Evolutionary conservation across 2,888 invertebrate genomes (phyloP).

Genomic region (Dioctria rufipes): DNA sequence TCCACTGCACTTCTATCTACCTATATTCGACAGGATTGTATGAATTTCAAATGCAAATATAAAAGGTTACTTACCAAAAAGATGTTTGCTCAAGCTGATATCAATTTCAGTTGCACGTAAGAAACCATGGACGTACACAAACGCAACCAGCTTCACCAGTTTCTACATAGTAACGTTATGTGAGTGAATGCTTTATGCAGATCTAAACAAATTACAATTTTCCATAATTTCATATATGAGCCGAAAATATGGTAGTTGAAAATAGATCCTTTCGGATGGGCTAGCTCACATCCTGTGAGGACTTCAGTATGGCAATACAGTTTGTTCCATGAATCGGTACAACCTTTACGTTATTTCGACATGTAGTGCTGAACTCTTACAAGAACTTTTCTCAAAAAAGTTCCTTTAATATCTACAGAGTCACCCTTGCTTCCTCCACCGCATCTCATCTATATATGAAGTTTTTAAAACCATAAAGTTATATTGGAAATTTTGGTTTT

Average conservation of each 20-base stretch:
- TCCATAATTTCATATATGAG: conserved; percentile 42
- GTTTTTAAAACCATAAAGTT: conserved; percentile 11
- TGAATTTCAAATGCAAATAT: conserved; percentile 3
- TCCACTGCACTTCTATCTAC: not conserved
- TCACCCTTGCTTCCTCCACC: not conserved
- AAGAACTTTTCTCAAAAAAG: not conserved
- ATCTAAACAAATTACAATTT: conserved; percentile 40
- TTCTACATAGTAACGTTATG: not conserved
- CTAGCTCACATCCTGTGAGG: not conserved
- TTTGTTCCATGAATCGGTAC: conserved; percentile 12
- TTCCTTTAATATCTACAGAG: not conserved
- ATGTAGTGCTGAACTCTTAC: not conserved
- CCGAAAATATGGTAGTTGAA: conserved; percentile 10
- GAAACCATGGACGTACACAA: not conserved
- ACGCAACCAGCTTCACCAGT: not conserved
- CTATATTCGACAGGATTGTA: not conserved
- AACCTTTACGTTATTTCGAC: not conserved
- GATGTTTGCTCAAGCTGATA: not conserved
- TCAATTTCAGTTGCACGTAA: conserved; percentile 10
- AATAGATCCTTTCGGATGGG: not conserved
- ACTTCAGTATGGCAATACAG: not conserved
- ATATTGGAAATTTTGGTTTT: conserved; percentile 7
- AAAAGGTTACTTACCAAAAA: not conserved
- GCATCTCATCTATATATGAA: not conserved
- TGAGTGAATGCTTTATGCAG: conserved; percentile 12